Evolutionary conservation across 2,797 vertebrate species (phyloP).

Genomic region (Chelonia mydas): DNA sequence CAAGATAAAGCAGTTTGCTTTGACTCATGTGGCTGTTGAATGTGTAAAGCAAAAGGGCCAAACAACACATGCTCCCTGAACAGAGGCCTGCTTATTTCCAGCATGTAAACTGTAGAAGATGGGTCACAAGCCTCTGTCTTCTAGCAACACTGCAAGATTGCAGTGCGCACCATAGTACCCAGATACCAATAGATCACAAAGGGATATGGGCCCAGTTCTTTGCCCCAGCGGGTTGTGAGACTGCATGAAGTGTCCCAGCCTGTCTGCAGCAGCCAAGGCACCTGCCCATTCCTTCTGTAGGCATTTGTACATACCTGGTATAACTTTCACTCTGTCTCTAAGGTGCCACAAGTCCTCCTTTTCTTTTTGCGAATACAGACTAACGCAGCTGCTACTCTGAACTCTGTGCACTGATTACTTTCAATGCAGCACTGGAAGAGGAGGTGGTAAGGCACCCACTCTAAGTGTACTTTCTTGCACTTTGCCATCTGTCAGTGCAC

Average conservation of each 20-base stretch:
- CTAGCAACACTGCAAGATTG: fast-evolving
- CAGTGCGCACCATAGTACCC: not conserved
- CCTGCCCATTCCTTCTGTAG: not conserved
- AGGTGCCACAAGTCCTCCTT: too few relatives aligned
- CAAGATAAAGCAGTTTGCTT: not conserved
- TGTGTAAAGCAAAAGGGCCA: not conserved
- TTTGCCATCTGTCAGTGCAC: not conserved
- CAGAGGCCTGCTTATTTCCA: fast-evolving
- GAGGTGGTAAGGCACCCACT: not conserved
- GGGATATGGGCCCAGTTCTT: not conserved
- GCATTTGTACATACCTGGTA: not conserved
- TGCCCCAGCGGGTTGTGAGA: not conserved
- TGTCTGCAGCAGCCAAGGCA: not conserved
- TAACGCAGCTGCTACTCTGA: too few relatives aligned
- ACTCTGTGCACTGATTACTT: not conserved
- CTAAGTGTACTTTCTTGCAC: not conserved
- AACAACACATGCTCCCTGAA: not conserved
- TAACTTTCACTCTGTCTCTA: not conserved
- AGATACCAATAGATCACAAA: not conserved
- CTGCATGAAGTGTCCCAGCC: not conserved
- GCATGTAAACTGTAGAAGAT: not conserved
- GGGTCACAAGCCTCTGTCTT: not conserved
- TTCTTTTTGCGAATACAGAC: too few relatives aligned
- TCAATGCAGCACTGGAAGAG: not conserved
- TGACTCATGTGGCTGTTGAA: not conserved